phyloP scores from a whole-genome alignment of 1,140 invertebrate species.

The Nomia melanderi region DNA sequence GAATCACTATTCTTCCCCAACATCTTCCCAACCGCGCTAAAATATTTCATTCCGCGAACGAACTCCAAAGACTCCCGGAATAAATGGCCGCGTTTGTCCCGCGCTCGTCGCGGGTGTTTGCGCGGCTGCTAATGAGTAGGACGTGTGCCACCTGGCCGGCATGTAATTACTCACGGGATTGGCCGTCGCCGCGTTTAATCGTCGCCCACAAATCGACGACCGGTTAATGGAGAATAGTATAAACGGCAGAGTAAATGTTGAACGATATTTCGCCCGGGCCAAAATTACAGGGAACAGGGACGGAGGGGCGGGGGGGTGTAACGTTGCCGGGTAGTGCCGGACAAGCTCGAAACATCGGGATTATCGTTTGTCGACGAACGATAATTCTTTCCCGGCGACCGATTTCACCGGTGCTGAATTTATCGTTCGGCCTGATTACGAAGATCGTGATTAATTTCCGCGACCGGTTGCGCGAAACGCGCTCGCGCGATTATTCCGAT shows the following conservation, averaged over 20 bases:
- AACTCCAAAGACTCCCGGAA: constrained; percentile 43
- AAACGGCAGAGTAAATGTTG: constrained; percentile 44
- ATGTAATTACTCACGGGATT: constrained; percentile 62
- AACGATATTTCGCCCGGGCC: constrained; percentile 13
- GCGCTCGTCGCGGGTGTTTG: constrained; percentile 41
- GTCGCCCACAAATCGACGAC: constrained; percentile 54
- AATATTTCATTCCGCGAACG: not conserved
- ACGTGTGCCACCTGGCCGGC: constrained; percentile 39
- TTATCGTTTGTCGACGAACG: constrained; percentile 16
- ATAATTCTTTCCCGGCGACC: constrained; percentile 31
- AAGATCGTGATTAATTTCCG: not conserved
- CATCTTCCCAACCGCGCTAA: not conserved
- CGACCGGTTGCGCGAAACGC: too few relatives aligned
- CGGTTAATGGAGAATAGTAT: constrained; percentile 55
- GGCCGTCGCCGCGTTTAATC: constrained; percentile 54
- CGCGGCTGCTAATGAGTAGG: constrained; percentile 56
- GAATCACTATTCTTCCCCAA: too few relatives aligned
- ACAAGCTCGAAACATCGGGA: constrained; percentile 10
- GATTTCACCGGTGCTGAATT: not conserved
- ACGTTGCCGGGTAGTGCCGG: too few relatives aligned
- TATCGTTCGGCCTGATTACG: not conserved
- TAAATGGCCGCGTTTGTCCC: constrained; percentile 46
- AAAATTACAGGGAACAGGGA: constrained; percentile 35
- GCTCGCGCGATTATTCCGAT: not conserved
- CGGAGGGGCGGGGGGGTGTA: not conserved